phyloP scores from a whole-genome alignment of 2,113 vertebrate genomes.

The Tachysurus vachellii region DNA sequence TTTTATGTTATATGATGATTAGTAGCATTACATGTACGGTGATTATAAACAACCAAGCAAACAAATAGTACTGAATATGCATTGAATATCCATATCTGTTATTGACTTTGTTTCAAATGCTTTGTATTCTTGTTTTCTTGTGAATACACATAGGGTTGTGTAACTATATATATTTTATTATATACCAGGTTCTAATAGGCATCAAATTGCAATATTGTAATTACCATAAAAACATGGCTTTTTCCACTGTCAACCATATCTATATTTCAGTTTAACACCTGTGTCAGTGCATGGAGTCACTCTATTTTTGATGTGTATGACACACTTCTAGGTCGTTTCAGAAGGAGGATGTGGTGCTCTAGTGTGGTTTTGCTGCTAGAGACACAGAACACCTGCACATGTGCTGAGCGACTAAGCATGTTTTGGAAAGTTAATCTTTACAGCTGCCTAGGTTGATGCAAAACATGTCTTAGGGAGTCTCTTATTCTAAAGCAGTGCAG shows the following conservation, averaged over 20 bases:
- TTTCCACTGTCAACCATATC: constrained; percentile 57
- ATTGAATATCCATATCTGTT: neutral
- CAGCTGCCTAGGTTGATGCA: constrained; percentile 43
- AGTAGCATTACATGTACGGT: neutral
- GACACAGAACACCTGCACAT: constrained; percentile 65
- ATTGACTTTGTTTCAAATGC: neutral
- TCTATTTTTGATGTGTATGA: constrained; percentile 35
- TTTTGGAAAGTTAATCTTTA: constrained; percentile 48
- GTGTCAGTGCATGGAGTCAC: constrained; percentile 37
- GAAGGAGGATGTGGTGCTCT: constrained; percentile 63
- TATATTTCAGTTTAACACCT: constrained; percentile 70
- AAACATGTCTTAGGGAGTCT: constrained; percentile 14
- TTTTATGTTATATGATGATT: neutral
- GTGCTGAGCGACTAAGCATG: constrained; percentile 41
- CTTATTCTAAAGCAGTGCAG: constrained; percentile 35
- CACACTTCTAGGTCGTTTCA: constrained; percentile 49
- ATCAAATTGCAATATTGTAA: neutral
- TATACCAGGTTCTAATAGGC: neutral
- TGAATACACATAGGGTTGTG: neutral
- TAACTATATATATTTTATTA: neutral
- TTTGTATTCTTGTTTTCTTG: neutral
- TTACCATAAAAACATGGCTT: constrained; percentile 27
- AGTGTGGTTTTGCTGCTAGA: constrained; percentile 66
- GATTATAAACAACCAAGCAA: neutral
- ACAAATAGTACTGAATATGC: neutral